Evolutionary conservation across 2,113 vertebrate species (phyloP), one percentile per base, ranked within the genome.

Genomic region (Sorex fumeus): DNA sequence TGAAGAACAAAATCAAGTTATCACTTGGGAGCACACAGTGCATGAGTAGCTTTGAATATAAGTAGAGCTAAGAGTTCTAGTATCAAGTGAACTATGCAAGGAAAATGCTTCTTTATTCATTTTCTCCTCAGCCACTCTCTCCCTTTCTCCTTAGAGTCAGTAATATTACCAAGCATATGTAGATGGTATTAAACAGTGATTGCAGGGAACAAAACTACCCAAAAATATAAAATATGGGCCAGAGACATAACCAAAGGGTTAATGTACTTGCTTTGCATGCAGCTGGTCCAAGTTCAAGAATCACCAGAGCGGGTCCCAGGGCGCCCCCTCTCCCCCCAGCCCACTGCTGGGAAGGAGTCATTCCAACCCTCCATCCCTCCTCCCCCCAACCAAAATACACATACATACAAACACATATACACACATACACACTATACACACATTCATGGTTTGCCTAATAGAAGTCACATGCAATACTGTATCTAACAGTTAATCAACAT

Each of bases 141-240:
- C 50, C 45, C 21, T 10, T 15, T 32, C 40, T 84, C 79, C 87
- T 47, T 62, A 74, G 34, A 88, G 28, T 47, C 72, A 90, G 57
- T 72, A 84, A 78, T 8, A 74, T 86, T 57, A 90, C 47, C 66
- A 93, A 85, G 43, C 11, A 28, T 43, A 57, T 66, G 93, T 16
- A 64, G 6, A 84, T 43, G 36, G 36, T 8, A 18, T 69, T 87
- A 69, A 77, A 50, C n/a, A 91, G 64, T 50, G 34, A 91, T 12
- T 60, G 27, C 25, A 28, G 15, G 90, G 50, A 23, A 91, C 77
- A 87, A 84, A 88, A 40, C 2, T 47, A 81, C 2, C 23, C 34
- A 57, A 60, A 90, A 84, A 80, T 40, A 53, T 8, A 43, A 6
- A 91, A 12, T 34, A 53, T 53, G 53, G 53, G 53, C 53, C 53